Percentiles rank a stretch among this genome's conserved stretches.
Conservation (phyloP, 2,888 invertebrate genomes). For the Clusia tigrina region DNA sequence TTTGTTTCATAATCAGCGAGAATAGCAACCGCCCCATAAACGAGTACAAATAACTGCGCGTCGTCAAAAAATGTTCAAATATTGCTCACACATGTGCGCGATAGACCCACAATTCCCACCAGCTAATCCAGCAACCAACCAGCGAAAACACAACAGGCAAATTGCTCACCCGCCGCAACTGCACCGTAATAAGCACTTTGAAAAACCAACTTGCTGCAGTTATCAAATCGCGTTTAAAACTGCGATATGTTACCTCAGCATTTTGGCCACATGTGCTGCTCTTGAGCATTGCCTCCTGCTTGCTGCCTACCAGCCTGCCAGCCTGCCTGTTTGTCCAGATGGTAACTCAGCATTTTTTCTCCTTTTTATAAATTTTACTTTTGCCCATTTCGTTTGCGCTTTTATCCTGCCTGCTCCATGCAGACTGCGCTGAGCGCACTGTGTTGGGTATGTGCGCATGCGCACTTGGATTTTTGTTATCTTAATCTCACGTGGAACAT, state of each 20-base stretch:
- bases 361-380: no score
- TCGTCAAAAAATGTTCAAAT: background rate
- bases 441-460: constrained; percentile 10
- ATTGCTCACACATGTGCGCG: background rate
- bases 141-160: no score
- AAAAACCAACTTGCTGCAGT: constrained; percentile 8
- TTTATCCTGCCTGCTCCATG: background rate
- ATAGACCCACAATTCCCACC: background rate
- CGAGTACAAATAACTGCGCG: background rate
- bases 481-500: constrained; percentile 35
- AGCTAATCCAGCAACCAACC: background rate
- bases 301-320: constrained; percentile 15
- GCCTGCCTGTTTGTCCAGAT: background rate
- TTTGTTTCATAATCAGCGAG: no score
- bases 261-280: constrained; percentile 6
- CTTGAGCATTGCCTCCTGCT: constrained; percentile 22
- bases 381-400: no score
- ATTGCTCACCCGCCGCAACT: background rate
- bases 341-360: no score
- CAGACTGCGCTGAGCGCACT: constrained; percentile 4
- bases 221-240: constrained; percentile 26
- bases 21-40: no score
- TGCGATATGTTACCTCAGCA: constrained; percentile 18
- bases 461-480: constrained; percentile 30
- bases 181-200: background rate